phyloP scores from a whole-genome alignment of 2,113 vertebrate species.

The Xenotilapia longispinis region DNA sequence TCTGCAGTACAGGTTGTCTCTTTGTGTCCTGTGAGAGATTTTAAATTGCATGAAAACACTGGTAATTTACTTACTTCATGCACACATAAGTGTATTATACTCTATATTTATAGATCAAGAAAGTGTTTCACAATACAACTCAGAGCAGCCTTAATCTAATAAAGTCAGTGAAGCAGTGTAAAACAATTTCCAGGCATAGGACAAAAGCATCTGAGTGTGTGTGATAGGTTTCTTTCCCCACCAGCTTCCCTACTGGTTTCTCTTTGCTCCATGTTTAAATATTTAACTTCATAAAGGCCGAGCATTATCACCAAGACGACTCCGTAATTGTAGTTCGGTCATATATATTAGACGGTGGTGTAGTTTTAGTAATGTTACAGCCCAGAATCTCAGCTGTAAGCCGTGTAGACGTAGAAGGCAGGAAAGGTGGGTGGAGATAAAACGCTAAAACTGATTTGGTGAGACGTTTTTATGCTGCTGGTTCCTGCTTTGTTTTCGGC shows the following conservation, averaged over 20 bases:
- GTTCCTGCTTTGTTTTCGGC: background rate
- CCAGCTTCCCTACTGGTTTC: background rate
- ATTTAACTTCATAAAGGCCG: background rate
- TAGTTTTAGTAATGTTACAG: background rate
- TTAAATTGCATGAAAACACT: background rate
- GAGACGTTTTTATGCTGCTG: background rate
- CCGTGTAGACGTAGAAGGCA: background rate
- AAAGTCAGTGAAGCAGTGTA: background rate
- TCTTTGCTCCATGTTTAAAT: background rate
- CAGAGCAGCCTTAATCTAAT: background rate
- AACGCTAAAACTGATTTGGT: background rate
- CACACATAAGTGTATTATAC: background rate
- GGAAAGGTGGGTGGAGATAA: background rate
- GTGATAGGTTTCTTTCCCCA: background rate
- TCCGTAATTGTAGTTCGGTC: background rate
- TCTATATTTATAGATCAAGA: constrained; percentile 9
- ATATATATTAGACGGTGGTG: background rate
- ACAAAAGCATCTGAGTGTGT: background rate
- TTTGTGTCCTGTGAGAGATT: background rate
- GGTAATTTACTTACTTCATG: background rate
- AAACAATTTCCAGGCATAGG: background rate
- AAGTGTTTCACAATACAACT: background rate
- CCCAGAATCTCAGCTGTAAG: background rate
- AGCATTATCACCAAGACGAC: background rate
- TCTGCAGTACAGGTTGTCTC: background rate